Conservation (phyloP, 2,888 invertebrate genomes). For the Pegoplata infirma region DNA sequence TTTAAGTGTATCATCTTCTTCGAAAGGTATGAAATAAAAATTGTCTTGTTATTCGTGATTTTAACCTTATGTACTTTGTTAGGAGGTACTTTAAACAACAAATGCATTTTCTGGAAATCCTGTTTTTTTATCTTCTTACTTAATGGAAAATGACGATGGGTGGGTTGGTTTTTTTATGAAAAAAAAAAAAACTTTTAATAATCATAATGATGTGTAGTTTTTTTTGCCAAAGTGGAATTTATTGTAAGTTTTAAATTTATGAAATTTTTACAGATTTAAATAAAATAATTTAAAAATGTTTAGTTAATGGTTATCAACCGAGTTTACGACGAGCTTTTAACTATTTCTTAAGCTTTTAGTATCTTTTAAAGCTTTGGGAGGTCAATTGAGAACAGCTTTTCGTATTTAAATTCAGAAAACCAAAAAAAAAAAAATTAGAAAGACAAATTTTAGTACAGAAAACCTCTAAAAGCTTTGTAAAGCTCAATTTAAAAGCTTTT, state of each 20-base stretch:
- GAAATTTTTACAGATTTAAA: too few species aligned
- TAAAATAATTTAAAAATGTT: too few species aligned
- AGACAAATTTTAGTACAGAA: too few species aligned
- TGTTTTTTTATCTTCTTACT: background rate
- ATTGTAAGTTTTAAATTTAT: background rate
- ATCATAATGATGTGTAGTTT: background rate
- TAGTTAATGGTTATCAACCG: too few species aligned
- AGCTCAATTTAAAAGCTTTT: too few species aligned
- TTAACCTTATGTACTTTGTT: conserved; percentile 10
- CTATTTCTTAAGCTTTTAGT: too few species aligned
- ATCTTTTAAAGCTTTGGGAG: too few species aligned
- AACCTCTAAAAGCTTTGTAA: too few species aligned
- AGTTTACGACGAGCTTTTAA: too few species aligned
- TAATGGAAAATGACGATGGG: background rate
- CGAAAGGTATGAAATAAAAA: background rate
- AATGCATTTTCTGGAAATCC: conserved; percentile 20
- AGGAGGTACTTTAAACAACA: conserved; percentile 24
- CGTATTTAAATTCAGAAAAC: too few species aligned
- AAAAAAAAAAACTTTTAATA: background rate
- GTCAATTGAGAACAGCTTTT: too few species aligned
- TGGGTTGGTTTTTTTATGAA: background rate
- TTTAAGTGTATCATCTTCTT: background rate
- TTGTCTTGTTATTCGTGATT: conserved; percentile 44
- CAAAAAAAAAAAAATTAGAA: too few species aligned
- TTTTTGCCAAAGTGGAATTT: background rate